Evolutionary conservation across 2,888 invertebrate species (phyloP).

Genomic region (Panopea generosa): DNA sequence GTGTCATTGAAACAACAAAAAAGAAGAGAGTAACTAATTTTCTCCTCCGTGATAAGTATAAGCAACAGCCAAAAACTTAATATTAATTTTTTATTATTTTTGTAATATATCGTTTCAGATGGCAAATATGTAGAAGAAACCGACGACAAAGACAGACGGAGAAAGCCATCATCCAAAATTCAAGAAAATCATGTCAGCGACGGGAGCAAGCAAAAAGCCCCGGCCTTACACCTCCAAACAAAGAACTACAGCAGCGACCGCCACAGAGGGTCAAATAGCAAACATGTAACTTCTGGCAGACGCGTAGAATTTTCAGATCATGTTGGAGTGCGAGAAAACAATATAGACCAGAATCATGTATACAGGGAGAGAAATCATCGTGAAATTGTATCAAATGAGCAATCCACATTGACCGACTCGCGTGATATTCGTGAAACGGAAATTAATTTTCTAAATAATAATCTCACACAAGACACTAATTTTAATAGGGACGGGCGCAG

Average conservation of each 20-base stretch:
- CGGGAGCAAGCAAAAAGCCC: constrained; percentile 32
- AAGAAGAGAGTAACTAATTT: no score
- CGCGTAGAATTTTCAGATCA: constrained; percentile 58
- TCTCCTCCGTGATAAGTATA: no score
- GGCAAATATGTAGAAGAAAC: constrained; percentile 56
- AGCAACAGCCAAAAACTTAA: no score
- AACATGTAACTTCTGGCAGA: constrained; percentile 16
- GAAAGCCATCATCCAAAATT: constrained; percentile 24
- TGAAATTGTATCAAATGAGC: constrained; percentile 31
- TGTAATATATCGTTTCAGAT: constrained; percentile 52
- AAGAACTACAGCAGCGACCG: constrained; percentile 45
- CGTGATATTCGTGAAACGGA: constrained; percentile 77
- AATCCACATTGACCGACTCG: constrained; percentile 74
- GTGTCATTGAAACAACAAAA: no score
- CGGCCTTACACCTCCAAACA: constrained; percentile 41
- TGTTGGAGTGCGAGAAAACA: constrained; percentile 34
- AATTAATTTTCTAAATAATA: constrained; percentile 76
- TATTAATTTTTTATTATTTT: no score
- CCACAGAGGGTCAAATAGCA: neutral
- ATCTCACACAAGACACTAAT: constrained; percentile 57
- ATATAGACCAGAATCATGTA: constrained; percentile 35
- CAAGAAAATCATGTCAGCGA: constrained; percentile 14
- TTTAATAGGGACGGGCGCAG: constrained; percentile 25
- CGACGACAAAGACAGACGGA: constrained; percentile 23
- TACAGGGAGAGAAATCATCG: constrained; percentile 10